Base-by-base conservation (phyloP, 2,797 vertebrate genomes). In the Takifugu ocellatus region DNA sequence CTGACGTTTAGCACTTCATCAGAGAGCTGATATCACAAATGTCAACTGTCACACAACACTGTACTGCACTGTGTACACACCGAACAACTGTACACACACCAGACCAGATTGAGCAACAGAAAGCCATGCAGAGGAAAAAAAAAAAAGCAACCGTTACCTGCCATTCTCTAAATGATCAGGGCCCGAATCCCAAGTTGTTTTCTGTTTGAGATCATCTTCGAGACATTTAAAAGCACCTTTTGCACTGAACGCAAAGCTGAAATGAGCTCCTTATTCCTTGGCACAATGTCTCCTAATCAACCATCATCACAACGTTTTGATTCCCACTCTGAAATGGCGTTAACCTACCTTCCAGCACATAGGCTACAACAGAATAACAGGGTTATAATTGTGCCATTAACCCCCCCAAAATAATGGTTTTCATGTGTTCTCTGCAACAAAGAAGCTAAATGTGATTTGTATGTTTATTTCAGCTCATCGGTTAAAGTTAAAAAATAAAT, bases 71-170 rank as follows among this genome's bases (percentile, higher is more conserved):
- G 26, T 25, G 2, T 29, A 50, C n/a, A 56, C 29, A 73, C 51
- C 61, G 25, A 49, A 68, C 67, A 75, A 68, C 25, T 61, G 79
- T 51, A 68, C 48, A 75, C 48, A 76, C 70, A 79, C 47, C 21
- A 21, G 21, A 21, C 46, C 69, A 57, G 43, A 72, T 67, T n/a
- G 69, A 77, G 73, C 83, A 78, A 68, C 73, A 66, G 62, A 57
- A 84, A 89, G 86, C 83, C 87, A 90, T 90, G 86, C 87, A 85
- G 58, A 74, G 61, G 74, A 17, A 21, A n/a, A 46, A 46, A n/a
- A 39, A 62, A 58, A 63, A 64, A 75, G 62, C 58, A 53, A 61
- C 48, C 63, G 71, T 70, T 17, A 53, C 60, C 59, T 65, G 68
- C 47, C 51, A 61, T 54, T 63, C 54, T 54, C 24, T 68, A 49